Percentiles rank a stretch among this genome's conserved stretches.
phyloP scores from a whole-genome alignment of 2,797 vertebrate species.

The Pseudochirops corinnae region DNA sequence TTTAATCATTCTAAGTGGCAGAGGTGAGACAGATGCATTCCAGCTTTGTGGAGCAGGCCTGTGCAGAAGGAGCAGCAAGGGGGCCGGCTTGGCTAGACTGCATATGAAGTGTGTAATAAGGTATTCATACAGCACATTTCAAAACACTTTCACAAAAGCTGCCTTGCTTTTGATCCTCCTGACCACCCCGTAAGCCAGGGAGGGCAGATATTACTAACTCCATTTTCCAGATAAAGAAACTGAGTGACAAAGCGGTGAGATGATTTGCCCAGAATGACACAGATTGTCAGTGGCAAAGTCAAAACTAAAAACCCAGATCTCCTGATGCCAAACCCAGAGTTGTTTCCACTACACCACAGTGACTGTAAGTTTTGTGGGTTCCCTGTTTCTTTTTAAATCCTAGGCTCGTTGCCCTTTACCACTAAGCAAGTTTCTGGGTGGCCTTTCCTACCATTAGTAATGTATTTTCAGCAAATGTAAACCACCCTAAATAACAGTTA shows the following conservation, averaged over 20 bases:
- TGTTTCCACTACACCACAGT: neutral
- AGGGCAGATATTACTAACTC: neutral
- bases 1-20: neutral
- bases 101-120: neutral
- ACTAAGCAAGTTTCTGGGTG: slow-evolving; percentile 37
- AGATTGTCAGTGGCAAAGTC: neutral
- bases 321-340: neutral
- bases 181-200: neutral
- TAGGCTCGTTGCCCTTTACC: slow-evolving; percentile 31
- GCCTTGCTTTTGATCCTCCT: neutral
- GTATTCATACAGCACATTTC: neutral
- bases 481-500: slow-evolving; percentile 33
- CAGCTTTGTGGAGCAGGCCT: neutral
- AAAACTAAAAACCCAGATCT: slow-evolving; percentile 6
- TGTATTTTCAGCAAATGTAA: slow-evolving; percentile 32
- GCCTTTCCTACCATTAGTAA: slow-evolving; percentile 9
- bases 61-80: neutral
- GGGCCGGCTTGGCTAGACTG: neutral
- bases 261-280: slow-evolving; percentile 2
- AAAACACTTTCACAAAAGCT: neutral
- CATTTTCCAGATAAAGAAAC: neutral
- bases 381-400: slow-evolving; percentile 33
- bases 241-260: neutral
- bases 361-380: neutral
- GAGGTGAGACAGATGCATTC: neutral